Evolutionary conservation across 2,888 invertebrate genomes (phyloP), one percentile per base, ranked within the genome.

Genomic region (Tenthredo distinguenda): DNA sequence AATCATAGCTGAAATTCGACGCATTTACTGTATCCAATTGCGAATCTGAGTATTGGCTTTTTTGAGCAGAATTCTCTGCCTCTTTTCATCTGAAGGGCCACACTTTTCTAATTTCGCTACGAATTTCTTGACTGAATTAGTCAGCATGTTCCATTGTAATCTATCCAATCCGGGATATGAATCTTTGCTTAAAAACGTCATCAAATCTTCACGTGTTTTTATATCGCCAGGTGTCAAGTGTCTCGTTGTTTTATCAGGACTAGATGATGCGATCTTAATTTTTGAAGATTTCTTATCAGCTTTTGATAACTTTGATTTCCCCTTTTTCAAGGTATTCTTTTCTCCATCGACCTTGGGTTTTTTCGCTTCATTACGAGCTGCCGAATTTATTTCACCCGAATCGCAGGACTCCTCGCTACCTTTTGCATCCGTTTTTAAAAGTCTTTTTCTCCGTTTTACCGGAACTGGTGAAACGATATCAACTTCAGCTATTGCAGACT

Each of bases 81-180:
- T 87, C 4, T 87, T 87, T 21, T 72, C 43, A 15, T 85, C 68
- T 6, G 81, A 77, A 40, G 47, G 82, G 6, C 81, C 37, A 37
- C 86, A 86, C 82, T 89, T 86, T 10, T 90, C 88, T n/a, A 91
- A 85, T 87, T 91, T 90, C 9, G 92, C 88, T 31, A 91, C 72
- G 15, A 94, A 89, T 89, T 93, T 94, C 3, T 91, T 86, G 21
- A 94, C 87, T 62, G 93, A 91, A 37, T 91, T 94, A 91, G 94
- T 94, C 18, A 95, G 90, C 76, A 94, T 93, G 89, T 95, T 94
- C 95, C 95, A 95, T 86, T 95, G 95, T 93, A 95, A 94, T 84
- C 95, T 94, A 87, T 95, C 94, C 58, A 95, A 91, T 68, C 89
- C 90, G 21, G 89, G 89, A 87, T 89, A 90, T 0, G 87, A 89